A percentile compares a stretch with the other conserved stretches of the same genome.
These are phyloP conservation scores for Redunca redunca DNA, from an alignment of 2,113 vertebrate species.

Conservation along the genomic window DNA sequence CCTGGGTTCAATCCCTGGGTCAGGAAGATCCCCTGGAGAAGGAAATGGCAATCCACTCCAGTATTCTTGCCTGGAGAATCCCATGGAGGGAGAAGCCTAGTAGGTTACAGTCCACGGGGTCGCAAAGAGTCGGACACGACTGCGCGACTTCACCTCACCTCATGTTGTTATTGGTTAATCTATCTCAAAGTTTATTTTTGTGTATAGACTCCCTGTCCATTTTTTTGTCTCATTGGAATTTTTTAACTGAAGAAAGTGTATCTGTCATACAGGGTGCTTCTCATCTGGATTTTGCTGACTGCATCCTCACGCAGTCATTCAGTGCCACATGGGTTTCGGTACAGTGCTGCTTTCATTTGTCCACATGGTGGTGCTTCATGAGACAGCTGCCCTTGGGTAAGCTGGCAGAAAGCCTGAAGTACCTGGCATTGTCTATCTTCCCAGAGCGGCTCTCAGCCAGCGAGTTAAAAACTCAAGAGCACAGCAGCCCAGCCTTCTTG, in stretches of 20 bases:
- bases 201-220: neutral
- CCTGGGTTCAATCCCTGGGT: too few species aligned
- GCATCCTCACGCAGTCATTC: neutral
- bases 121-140: too few species aligned
- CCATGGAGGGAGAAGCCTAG: too few species aligned
- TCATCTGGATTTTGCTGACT: neutral
- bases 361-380: neutral
- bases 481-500: neutral
- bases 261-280: neutral
- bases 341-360: neutral
- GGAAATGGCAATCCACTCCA: too few species aligned
- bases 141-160: too few species aligned
- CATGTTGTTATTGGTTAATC: neutral
- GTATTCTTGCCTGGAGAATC: too few species aligned
- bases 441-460: neutral
- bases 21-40: too few species aligned
- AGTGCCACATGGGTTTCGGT: rapidly evolving
- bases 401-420: neutral
- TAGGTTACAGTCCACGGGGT: too few species aligned
- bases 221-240: neutral
- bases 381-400: neutral
- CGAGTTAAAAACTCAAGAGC: neutral
- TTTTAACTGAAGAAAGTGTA: neutral
- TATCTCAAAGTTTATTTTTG: neutral
- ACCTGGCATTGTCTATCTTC: neutral